phyloP scores from a whole-genome alignment of 1,140 invertebrate species.

The Metopolophium dirhodum region DNA sequence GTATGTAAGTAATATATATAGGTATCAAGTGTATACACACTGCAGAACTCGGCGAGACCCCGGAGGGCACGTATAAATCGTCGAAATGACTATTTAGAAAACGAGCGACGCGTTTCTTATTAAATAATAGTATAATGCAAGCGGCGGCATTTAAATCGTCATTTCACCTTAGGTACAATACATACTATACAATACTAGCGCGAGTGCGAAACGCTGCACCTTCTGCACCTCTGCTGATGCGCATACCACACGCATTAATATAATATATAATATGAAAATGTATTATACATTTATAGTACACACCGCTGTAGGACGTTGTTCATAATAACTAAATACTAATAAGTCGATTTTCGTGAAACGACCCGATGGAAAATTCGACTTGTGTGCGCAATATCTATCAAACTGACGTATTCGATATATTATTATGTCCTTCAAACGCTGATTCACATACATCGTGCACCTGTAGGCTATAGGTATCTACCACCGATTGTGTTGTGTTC shows the following conservation, averaged over 20 bases:
- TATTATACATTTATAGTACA: neutral
- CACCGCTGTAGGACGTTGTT: neutral
- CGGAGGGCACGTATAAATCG: conserved; percentile 2
- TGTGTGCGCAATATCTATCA: neutral
- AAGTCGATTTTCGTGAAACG: neutral
- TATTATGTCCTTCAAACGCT: neutral
- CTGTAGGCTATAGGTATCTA: neutral
- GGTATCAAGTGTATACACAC: neutral
- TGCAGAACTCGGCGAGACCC: neutral
- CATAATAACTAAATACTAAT: neutral
- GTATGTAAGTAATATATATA: neutral
- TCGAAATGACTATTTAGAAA: conserved; percentile 34
- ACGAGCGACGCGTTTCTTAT: neutral
- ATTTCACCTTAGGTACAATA: neutral
- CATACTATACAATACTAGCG: neutral
- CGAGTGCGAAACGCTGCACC: conserved; percentile 19
- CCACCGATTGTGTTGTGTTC: neutral
- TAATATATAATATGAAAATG: neutral
- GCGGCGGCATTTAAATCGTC: neutral
- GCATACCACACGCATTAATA: neutral
- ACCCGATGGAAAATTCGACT: neutral
- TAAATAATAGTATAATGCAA: conserved; percentile 32
- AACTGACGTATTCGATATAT: neutral
- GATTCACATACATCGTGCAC: neutral
- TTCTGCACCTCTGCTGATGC: neutral